phyloP scores from a whole-genome alignment of 2,888 invertebrate genomes.

The Campoletis raptor region DNA sequence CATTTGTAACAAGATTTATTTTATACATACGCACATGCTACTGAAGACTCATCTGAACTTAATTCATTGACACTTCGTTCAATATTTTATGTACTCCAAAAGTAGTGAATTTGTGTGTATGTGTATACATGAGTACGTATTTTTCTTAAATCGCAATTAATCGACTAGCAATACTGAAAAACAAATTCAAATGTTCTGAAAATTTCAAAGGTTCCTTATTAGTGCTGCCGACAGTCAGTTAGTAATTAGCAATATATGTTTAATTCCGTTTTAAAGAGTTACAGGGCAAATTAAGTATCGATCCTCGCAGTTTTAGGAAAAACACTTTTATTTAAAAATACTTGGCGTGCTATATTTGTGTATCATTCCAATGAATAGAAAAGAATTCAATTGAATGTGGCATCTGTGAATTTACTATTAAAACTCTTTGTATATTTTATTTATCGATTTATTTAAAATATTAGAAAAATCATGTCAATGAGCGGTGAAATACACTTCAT shows the following conservation, averaged over 20 bases:
- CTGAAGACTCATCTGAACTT: neutral
- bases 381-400: neutral
- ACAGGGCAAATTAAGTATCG: neutral
- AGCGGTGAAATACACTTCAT: too few species aligned
- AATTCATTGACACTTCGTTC: neutral
- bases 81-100: neutral
- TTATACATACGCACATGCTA: slow-evolving; percentile 6
- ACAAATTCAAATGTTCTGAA: neutral
- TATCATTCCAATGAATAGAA: neutral
- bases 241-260: neutral
- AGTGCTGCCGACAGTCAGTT: neutral
- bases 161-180: neutral
- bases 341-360: neutral
- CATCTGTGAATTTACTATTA: neutral
- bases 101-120: slow-evolving; percentile 6
- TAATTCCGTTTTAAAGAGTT: neutral
- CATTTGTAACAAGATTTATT: slow-evolving; percentile 12
- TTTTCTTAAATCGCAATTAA: neutral
- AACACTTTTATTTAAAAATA: too few species aligned
- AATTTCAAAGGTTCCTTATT: neutral
- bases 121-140: neutral
- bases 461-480: too few species aligned
- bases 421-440: neutral
- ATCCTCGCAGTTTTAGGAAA: neutral
- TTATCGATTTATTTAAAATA: too few species aligned